A percentile compares a stretch with the other conserved stretches of the same genome.
Evolutionary conservation across 1,140 invertebrate species (phyloP).

Genomic region (Andricus grossulariae): DNA sequence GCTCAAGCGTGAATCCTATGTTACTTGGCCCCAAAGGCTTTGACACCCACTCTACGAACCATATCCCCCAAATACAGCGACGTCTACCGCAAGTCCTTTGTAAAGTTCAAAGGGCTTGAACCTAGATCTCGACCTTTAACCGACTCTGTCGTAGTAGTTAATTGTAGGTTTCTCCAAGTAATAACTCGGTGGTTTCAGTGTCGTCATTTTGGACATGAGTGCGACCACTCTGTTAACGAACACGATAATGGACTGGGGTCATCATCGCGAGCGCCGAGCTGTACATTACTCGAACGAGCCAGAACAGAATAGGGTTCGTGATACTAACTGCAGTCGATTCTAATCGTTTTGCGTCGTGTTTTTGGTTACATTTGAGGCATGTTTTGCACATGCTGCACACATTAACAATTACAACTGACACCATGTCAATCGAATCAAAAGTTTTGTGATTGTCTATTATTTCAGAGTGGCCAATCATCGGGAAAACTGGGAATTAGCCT

Average conservation of each 20-base stretch:
- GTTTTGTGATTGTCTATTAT: no score
- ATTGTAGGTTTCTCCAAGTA: conserved; percentile 19
- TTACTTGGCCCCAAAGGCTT: conserved; percentile 19
- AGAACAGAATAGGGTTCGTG: not conserved
- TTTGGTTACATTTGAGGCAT: conserved; percentile 13
- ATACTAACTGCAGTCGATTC: conserved; percentile 7
- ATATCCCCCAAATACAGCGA: conserved; percentile 12
- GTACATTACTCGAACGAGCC: conserved; percentile 22
- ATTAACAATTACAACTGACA: not conserved
- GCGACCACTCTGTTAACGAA: conserved; percentile 30
- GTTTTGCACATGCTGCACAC: conserved; percentile 13
- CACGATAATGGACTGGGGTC: conserved; percentile 30
- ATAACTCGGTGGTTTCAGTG: conserved; percentile 26
- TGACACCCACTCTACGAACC: conserved; percentile 2
- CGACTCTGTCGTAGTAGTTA: not conserved
- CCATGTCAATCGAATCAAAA: no score
- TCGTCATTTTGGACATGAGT: conserved; percentile 28
- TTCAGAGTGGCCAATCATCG: no score
- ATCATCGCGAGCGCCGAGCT: conserved; percentile 3
- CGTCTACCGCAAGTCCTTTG: conserved; percentile 50
- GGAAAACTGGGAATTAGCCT: no score
- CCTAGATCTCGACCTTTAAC: conserved; percentile 37
- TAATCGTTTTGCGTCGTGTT: conserved; percentile 7
- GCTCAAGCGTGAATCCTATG: conserved; percentile 20
- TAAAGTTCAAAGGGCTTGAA: conserved; percentile 42